Base-by-base conservation (phyloP, 2,113 vertebrate genomes). In the Esox niger region DNA sequence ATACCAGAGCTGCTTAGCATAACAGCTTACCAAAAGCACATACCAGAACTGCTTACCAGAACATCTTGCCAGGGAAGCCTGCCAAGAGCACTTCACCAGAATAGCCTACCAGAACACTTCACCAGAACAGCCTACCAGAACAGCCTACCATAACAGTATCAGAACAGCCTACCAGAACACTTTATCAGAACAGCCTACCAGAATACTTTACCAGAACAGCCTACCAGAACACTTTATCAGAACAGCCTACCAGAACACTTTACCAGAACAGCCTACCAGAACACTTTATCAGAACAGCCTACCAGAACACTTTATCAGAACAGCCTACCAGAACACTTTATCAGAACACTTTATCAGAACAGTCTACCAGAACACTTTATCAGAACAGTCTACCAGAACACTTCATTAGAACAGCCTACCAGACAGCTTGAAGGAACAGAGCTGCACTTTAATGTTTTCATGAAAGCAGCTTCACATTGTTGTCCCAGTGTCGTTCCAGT, bases 401-500 rank as follows among this genome's bases (percentile, higher is more conserved):
- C 60, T 68, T 59, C 56, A 43, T 68, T 62, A 68, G 55, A 61
- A 43, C 27, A 57, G 66, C 43, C 74, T 68, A 79, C n/a, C n/a
- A n/a, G n/a, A n/a, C 78, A 55, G 54, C 68, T 62, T 76, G 62
- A 81, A 76, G 79, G 74, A 59, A 25, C 54, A 65, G 17, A 70
- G 66, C 79, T 85, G 76, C 68, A 77, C 80, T 83, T 84, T 38
- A 58, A 30, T 59, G 1, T 43, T 35, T 77, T 79, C 77, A 78
- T 79, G 67, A 76, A 62, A 47, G 66, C 77, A 70, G 72, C 80
- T 82, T 77, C 63, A 70, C 73, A 81, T 80, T 73, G 76, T 75
- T 35, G n/a, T n/a, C n/a, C n/a, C n/a, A n/a, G n/a, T n/a, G n/a
- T 33, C 29, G 49, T 71, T 79, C 83, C 80, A 84, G 84, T 85